Base-by-base conservation (phyloP, 2,797 vertebrate genomes). In the Erpetoichthys calabaricus region DNA sequence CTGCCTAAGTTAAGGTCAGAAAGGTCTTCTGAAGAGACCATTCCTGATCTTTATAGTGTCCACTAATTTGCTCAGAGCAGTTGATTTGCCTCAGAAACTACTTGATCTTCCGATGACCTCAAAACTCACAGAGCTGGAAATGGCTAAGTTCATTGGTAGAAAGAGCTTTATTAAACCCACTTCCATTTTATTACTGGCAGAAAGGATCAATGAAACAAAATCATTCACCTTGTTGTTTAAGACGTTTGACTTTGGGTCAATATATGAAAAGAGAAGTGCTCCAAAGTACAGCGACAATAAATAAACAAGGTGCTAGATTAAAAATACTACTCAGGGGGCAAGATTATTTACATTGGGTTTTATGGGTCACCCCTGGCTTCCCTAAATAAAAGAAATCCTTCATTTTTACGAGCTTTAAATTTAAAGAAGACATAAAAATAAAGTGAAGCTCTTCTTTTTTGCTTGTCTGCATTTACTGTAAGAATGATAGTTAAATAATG, bases 31-130 rank as follows among this genome's bases (percentile, higher is more conserved):
- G 67, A 72, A 80, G 73, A 80, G 63, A 80, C 59, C 65, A 71
- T 73, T 81, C 71, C 66, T 79, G 70, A 78, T 82, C 84, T 88
- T 84, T 87, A 84, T 80, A 75, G 73, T 77, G 78, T 84, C 76
- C 80, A 79, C 67, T 73, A 71, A 85, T 84, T 84, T 82, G 72
- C 76, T 82, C 60, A 67, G 72, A 57, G 70, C 76, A 76, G 78
- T 77, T 82, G 77, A 87, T 87, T 85, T 84, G 82, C 70, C 63
- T 56, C 70, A 71, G 63, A 70, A 75, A 71, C 74, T 73, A 77
- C 78, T 74, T 72, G 65, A 66, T 75, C 79, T 73, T 75, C 64
- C 6, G 61, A 0, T 75, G 71, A 81, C 73, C 77, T 73, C 64
- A 68, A 73, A 63, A 71, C 73, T 74, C 72, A 75, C 70, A 67